Evolutionary conservation across 2,113 vertebrate genomes (phyloP), one percentile per base, ranked within the genome.

Genomic region (Hypocryptadius cinnamomeus): DNA sequence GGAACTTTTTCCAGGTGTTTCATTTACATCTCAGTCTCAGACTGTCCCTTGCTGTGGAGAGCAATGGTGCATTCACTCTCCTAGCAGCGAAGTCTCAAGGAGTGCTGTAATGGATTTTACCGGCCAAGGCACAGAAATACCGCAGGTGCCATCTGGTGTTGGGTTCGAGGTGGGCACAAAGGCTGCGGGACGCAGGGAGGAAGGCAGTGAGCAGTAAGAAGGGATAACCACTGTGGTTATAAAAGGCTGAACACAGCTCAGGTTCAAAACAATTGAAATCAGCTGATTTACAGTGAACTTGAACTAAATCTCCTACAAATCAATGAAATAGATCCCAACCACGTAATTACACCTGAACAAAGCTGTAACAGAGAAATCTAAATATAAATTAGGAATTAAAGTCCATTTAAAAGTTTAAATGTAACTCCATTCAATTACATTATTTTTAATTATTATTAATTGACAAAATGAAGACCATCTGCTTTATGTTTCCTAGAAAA

Each of bases 101-200:
- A 56, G n/a, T 0, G 74, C 68, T 19, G 0, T 1, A 8, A 33
- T 5, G 30, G 22, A 14, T 40, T 10, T 0, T 0, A 30, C 10
- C 10, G 39, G 57, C 23, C 60, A 54, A 25, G 3, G 4, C 35
- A 35, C 40, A 47, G 16, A 33, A 64, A 24, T 0, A 40, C 1
- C 23, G 1, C 25, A 79, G 0, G 61, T 79, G 93, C 92, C 94
- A 91, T 7, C 91, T 94, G 76, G 81, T 12, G 94, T 54, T 54
- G 45, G 54, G 15, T 7, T 47, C 13, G 15, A 47, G 56, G 24
- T 1, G 22, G 27, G 37, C 61, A 53, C 70, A 51, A 69, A 51
- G 22, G 85, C 57, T 35, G 54, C 45, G 9, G 0, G 48, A 48
- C 66, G 37, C 69, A 25, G 65, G 16, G 2, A 50, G n/a, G 77